Conservation (phyloP, 2,888 invertebrate species). For the Carabus problematicus region DNA sequence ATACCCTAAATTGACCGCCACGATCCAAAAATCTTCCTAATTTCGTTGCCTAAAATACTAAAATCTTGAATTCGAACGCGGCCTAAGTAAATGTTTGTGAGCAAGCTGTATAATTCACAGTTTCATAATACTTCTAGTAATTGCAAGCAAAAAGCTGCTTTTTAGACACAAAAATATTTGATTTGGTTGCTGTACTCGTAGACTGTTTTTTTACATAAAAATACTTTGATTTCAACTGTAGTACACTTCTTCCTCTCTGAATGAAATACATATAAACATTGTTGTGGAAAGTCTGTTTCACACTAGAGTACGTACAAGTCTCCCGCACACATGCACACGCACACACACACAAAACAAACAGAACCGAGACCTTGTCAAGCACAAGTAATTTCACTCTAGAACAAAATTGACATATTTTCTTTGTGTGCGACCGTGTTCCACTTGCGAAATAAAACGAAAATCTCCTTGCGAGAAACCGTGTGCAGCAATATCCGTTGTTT, state of each 20-base stretch:
- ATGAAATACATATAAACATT: not conserved
- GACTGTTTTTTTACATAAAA: slow-evolving; percentile 35
- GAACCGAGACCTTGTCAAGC: slow-evolving; percentile 33
- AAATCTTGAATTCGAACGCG: too few relatives aligned
- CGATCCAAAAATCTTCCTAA: too few relatives aligned
- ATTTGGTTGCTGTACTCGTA: slow-evolving; percentile 29
- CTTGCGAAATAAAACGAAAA: slow-evolving; percentile 35
- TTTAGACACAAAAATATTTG: slow-evolving; percentile 42
- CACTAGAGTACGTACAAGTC: slow-evolving; percentile 18
- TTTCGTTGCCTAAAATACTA: too few relatives aligned
- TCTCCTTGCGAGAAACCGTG: slow-evolving; percentile 16
- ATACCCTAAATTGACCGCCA: too few relatives aligned
- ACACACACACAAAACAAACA: slow-evolving; percentile 19
- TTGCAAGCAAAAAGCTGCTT: slow-evolving; percentile 34
- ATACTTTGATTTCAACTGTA: slow-evolving; percentile 18
- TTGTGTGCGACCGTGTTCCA: slow-evolving; percentile 34
- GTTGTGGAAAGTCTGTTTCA: slow-evolving; percentile 10
- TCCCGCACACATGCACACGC: too few relatives aligned
- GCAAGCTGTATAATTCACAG: slow-evolving; percentile 38
- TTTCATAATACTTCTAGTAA: slow-evolving; percentile 38
- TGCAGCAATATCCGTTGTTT: slow-evolving; percentile 32
- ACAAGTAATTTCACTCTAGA: slow-evolving; percentile 41
- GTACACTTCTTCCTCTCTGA: not conserved
- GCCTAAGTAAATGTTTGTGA: slow-evolving; percentile 30
- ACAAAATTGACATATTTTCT: slow-evolving; percentile 44